phyloP scores from a whole-genome alignment of 92 coral and sea anemone genomes.

The Heteractis magnifica region DNA sequence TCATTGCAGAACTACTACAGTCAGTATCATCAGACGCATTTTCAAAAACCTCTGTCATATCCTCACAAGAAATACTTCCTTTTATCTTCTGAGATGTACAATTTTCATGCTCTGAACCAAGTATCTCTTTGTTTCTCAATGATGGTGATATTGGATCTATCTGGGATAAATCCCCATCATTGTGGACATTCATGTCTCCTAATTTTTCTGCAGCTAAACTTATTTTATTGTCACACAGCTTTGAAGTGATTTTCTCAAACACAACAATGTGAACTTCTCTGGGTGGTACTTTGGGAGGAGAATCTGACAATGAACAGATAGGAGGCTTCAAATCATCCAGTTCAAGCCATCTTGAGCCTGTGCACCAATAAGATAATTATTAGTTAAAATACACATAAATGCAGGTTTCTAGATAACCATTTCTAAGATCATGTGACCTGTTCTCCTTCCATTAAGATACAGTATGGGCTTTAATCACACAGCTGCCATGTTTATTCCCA shows the following conservation, averaged over 20 bases:
- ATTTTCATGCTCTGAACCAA: not conserved
- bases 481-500: too few species aligned
- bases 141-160: not conserved
- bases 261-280: conserved; percentile 76
- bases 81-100: not conserved
- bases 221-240: not conserved
- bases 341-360: conserved; percentile 86
- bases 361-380: not conserved
- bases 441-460: too few species aligned
- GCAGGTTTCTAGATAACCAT: too few species aligned
- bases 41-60: not conserved
- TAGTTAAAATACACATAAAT: not conserved
- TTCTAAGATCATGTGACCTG: too few species aligned
- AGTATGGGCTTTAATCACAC: too few species aligned
- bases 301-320: conserved; percentile 54
- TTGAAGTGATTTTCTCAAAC: conserved; percentile 56
- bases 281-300: conserved; percentile 52
- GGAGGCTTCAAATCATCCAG: conserved; percentile 76
- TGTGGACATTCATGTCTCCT: not conserved
- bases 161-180: not conserved
- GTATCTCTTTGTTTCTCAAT: not conserved
- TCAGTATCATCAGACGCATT: too few species aligned
- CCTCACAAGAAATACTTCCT: not conserved
- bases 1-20: too few species aligned
- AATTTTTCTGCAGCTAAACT: not conserved